Conservation (phyloP, 2,113 vertebrate genomes). For the Chelonoidis abingdonii region DNA sequence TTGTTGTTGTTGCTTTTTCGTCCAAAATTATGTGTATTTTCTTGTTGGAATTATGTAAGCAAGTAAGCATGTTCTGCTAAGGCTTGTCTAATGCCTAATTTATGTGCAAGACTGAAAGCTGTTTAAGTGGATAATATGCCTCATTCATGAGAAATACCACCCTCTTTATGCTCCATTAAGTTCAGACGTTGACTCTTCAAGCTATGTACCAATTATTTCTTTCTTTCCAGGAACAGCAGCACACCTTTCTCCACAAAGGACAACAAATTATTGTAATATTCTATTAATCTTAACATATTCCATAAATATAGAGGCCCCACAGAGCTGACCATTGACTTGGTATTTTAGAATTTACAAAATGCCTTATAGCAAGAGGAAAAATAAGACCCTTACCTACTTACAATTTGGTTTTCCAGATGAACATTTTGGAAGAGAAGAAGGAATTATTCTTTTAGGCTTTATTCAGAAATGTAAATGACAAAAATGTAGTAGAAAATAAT, state of each 20-base stretch:
- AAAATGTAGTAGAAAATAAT: not conserved
- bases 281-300: constrained; percentile 64
- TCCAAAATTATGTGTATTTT: constrained; percentile 44
- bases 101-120: constrained; percentile 69
- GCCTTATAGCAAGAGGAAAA: not conserved
- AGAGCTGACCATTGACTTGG: constrained; percentile 45
- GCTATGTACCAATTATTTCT: constrained; percentile 73
- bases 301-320: constrained; percentile 20
- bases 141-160: constrained; percentile 71
- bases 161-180: constrained; percentile 75
- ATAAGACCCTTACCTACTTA: not conserved
- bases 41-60: constrained; percentile 67
- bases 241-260: constrained; percentile 54
- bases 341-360: constrained; percentile 53
- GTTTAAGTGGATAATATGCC: constrained; percentile 76
- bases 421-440: not conserved
- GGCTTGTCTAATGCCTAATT: constrained; percentile 64
- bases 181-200: constrained; percentile 69
- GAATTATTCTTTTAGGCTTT: not conserved
- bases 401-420: not conserved
- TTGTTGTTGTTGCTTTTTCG: not conserved
- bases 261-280: constrained; percentile 65
- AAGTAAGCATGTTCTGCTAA: constrained; percentile 43
- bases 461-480: not conserved
- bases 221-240: constrained; percentile 64